Base-by-base conservation (phyloP, 2,888 invertebrate genomes). In the Polydrusus cervinus region DNA sequence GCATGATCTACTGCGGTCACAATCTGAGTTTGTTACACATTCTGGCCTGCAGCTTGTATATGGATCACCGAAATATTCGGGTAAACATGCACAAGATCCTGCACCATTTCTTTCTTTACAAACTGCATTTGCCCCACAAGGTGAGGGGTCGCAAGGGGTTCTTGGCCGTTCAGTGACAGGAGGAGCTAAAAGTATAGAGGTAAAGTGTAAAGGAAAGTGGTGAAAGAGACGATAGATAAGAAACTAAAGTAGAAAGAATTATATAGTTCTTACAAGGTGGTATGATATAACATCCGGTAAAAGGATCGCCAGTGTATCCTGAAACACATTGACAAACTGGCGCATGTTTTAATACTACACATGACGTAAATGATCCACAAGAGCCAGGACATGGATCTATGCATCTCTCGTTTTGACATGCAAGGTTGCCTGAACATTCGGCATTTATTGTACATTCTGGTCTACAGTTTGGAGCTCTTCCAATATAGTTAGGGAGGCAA, bases 371-470 rank as follows among this genome's bases (percentile, higher is more conserved):
- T 72, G 91, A 86, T 62, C 95, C 95, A 85, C 95, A 95, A 62
- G 93, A 91, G 55, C 93, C 94, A 65, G 91, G 90, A 84, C 95
- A 96, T 69, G 95, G 95, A 84, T 95, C 93, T 75, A 90, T 89
- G 86, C 95, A 95, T 86, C 91, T 92, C 83, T 92, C 92, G 85
- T 93, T 93, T 79, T 94, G 91, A 86, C 96, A 96, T 75, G 95
- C 94, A 85, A 91, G 89, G 83, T 92, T 92, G 80, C 91, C 91
- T 8, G 93, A 90, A 84, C 95, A 96, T 84, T 94, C 94, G 38
- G 92, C 90, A 85, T 92, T 93, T 75, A 92, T 91, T 78, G 89
- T 89, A 86, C 92, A 92, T 85, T 92, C 91, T n/a, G 92, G 92
- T 45, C 91, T 88, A 83, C 92, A 92, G 80, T 90, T 90, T 7